Conservation (phyloP, 2,888 invertebrate species). For the Cetonia aurata region DNA sequence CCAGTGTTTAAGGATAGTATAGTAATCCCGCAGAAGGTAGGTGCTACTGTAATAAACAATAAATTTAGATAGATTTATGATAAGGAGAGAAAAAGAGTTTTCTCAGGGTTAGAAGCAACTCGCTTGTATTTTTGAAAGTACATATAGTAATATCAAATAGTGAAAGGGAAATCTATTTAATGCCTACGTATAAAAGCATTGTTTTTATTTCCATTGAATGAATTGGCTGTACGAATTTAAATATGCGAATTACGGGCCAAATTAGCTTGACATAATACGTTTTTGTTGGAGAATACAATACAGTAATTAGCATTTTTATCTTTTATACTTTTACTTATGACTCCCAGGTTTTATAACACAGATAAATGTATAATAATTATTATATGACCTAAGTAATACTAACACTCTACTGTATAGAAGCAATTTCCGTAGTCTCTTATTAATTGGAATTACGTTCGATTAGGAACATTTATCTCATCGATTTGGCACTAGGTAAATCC, state of each 20-base stretch:
- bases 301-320: slow-evolving; percentile 14
- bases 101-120: not conserved
- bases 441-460: too few species aligned
- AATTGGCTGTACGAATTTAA: not conserved
- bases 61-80: not conserved
- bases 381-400: too few species aligned
- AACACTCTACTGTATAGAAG: too few species aligned
- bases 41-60: slow-evolving; percentile 1
- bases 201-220: slow-evolving; percentile 11
- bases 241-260: too few species aligned
- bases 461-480: too few species aligned
- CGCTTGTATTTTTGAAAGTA: slow-evolving; percentile 50
- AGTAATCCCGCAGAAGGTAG: slow-evolving; percentile 29
- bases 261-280: slow-evolving; percentile 7
- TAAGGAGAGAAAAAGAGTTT: too few species aligned
- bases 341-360: too few species aligned
- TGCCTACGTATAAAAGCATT: slow-evolving; percentile 22
- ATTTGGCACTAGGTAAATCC: too few species aligned
- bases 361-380: too few species aligned
- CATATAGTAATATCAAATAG: slow-evolving; percentile 44
- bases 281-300: not conserved
- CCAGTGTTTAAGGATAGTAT: slow-evolving; percentile 38
- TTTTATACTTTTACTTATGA: not conserved
- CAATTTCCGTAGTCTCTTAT: too few species aligned
- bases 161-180: slow-evolving; percentile 50